Conservation (phyloP, 2,888 invertebrate genomes). For the Cheilosia impressa region DNA sequence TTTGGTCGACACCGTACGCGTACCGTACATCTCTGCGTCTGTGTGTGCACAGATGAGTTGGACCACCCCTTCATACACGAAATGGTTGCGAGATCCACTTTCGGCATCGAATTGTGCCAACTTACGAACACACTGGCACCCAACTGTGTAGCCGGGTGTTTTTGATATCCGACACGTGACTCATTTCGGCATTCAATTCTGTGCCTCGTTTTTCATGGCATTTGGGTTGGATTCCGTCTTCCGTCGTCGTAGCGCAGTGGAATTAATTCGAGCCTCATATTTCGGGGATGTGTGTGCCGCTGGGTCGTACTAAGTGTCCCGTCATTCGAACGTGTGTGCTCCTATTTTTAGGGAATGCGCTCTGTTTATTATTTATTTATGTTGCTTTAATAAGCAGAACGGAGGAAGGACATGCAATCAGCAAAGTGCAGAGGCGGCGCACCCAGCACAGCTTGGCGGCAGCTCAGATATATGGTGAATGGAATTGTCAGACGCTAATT, state of each 20-base stretch:
- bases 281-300: conserved; percentile 14
- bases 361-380: conserved; percentile 1
- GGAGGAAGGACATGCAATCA: conserved; percentile 37
- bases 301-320: neutral
- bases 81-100: conserved; percentile 20
- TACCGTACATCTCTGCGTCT: too few species aligned
- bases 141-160: conserved; percentile 75
- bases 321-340: conserved; percentile 42
- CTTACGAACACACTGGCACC: conserved; percentile 9
- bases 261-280: conserved; percentile 65
- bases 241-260: neutral
- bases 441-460: neutral
- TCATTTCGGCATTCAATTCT: conserved; percentile 61
- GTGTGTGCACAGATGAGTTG: conserved; percentile 17
- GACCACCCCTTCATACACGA: conserved; percentile 26
- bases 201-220: conserved; percentile 46
- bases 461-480: conserved; percentile 61
- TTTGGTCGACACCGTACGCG: conserved; percentile 1
- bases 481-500: conserved; percentile 73
- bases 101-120: conserved; percentile 14
- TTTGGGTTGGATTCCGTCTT: conserved; percentile 15
- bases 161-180: conserved; percentile 79
- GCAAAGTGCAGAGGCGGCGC: conserved; percentile 6
- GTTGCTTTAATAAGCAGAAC: conserved; percentile 48
- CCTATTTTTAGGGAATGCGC: conserved; percentile 38